A percentile compares a stretch with the other conserved stretches of the same genome.
Evolutionary conservation across 1,140 invertebrate genomes (phyloP).

Genomic region (Hirudo medicinalis): DNA sequence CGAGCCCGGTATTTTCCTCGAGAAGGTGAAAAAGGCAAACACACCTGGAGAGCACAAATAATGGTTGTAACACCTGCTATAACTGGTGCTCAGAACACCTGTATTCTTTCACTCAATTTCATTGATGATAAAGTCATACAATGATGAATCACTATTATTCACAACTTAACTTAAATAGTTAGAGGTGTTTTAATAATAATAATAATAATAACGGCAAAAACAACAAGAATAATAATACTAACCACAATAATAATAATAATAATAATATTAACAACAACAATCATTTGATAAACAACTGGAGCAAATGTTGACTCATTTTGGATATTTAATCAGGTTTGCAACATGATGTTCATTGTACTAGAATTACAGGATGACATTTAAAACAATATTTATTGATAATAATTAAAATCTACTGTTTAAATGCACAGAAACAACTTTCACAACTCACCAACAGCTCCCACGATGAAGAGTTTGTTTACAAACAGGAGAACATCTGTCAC

Average conservation of each 20-base stretch:
- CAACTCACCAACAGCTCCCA: slow-evolving; percentile 51
- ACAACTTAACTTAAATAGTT: no score
- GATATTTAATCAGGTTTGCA: neutral
- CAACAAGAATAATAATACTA: no score
- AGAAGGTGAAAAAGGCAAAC: slow-evolving; percentile 43
- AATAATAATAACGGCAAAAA: no score
- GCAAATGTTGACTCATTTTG: neutral
- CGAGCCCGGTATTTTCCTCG: slow-evolving; percentile 30
- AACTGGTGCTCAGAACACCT: no score
- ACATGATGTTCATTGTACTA: neutral
- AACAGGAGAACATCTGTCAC: slow-evolving; percentile 82
- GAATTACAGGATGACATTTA: neutral
- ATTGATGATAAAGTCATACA: neutral
- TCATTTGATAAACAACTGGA: neutral
- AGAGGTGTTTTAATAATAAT: no score
- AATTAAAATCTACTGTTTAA: neutral
- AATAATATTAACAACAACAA: no score
- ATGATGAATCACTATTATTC: no score
- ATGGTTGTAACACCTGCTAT: no score
- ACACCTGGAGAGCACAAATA: slow-evolving; percentile 33
- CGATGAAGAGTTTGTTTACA: slow-evolving; percentile 71
- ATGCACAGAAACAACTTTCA: no score
- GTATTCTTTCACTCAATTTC: slow-evolving; percentile 9
- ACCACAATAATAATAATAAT: no score
- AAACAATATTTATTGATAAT: neutral